These are phyloP conservation scores for Opisthograptis luteolata DNA, from an alignment of 2,888 invertebrate species.

Conservation along the genomic window DNA sequence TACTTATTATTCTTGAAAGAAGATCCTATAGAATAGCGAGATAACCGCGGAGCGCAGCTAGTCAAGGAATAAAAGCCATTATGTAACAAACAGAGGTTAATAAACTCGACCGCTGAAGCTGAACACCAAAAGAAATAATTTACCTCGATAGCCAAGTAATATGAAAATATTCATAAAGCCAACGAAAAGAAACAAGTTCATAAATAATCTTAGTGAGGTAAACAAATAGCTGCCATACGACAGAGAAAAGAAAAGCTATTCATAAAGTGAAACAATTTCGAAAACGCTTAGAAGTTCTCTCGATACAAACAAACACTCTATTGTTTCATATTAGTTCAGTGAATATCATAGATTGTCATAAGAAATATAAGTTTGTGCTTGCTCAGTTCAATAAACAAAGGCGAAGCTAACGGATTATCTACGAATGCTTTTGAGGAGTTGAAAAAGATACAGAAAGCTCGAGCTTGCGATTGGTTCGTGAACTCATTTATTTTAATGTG, in stretches of 20 bases:
- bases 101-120: too few species aligned
- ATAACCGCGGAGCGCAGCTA: too few species aligned
- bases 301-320: constrained; percentile 34
- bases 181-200: constrained; percentile 27
- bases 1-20: too few species aligned
- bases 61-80: too few species aligned
- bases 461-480: neutral
- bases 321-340: constrained; percentile 36
- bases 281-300: constrained; percentile 37
- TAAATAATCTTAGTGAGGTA: constrained; percentile 29
- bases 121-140: neutral
- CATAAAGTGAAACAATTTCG: constrained; percentile 35
- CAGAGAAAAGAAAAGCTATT: constrained; percentile 32
- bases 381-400: constrained; percentile 20
- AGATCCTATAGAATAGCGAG: too few species aligned
- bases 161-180: constrained; percentile 16
- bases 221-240: constrained; percentile 30
- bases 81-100: too few species aligned
- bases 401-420: constrained; percentile 13
- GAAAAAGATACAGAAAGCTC: constrained; percentile 8
- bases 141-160: constrained; percentile 4
- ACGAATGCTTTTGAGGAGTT: constrained; percentile 1
- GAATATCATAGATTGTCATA: constrained; percentile 27
- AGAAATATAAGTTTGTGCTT: constrained; percentile 22
- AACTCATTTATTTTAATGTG: neutral